phyloP scores from a whole-genome alignment of 2,888 invertebrate species.

The Furcula furcula region DNA sequence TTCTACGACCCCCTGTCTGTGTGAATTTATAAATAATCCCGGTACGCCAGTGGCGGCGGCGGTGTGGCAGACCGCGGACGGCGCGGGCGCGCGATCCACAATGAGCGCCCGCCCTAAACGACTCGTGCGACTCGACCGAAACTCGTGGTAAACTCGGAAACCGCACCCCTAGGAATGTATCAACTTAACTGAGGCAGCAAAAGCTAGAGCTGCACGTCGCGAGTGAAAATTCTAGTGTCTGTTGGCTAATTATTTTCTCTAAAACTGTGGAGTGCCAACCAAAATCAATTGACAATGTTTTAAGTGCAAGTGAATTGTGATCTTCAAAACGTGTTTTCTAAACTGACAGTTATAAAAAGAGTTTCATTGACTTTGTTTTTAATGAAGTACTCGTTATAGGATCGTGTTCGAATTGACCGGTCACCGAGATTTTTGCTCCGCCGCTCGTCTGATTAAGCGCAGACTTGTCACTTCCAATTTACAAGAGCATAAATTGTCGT shows the following conservation, averaged over 20 bases:
- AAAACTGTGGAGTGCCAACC: no score
- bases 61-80: slow-evolving; percentile 77
- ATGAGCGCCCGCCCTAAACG: slow-evolving; percentile 58
- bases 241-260: slow-evolving; percentile 35
- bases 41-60: slow-evolving; percentile 78
- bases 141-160: slow-evolving; percentile 24
- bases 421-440: slow-evolving; percentile 40
- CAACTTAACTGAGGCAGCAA: slow-evolving; percentile 12
- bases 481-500: slow-evolving; percentile 49
- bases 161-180: slow-evolving; percentile 10
- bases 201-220: slow-evolving; percentile 26
- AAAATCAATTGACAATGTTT: not conserved
- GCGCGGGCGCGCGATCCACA: slow-evolving; percentile 78
- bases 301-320: slow-evolving; percentile 1
- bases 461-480: slow-evolving; percentile 55
- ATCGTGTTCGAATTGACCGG: slow-evolving; percentile 25
- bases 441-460: slow-evolving; percentile 46
- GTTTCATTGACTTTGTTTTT: slow-evolving; percentile 16
- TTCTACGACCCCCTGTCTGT: slow-evolving; percentile 80
- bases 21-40: slow-evolving; percentile 80
- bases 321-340: not conserved
- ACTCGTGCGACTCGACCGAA: slow-evolving; percentile 59
- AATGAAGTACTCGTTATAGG: slow-evolving; percentile 7
- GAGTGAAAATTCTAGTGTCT: slow-evolving; percentile 33
- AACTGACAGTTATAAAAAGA: slow-evolving; percentile 3